phyloP scores from a whole-genome alignment of 2,888 invertebrate genomes.

The Aphelenchoides bicaudatus region DNA sequence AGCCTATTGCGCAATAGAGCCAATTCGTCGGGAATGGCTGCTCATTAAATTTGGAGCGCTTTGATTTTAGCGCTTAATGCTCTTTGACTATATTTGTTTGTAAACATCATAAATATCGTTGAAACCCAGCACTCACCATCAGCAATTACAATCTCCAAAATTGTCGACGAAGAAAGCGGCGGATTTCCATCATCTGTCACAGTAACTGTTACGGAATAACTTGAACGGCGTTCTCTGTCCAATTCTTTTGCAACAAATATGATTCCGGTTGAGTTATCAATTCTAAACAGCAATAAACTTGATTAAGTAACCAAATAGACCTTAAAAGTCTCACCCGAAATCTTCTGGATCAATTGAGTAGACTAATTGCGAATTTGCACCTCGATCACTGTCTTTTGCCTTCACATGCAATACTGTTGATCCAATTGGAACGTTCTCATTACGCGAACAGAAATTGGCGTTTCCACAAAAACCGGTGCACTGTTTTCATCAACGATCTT shows the following conservation, averaged over 20 bases:
- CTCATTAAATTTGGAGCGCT: too few species aligned
- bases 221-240: conserved; percentile 76
- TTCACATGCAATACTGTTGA: conserved; percentile 76
- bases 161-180: conserved; percentile 84
- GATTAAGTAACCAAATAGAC: not conserved
- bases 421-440: conserved; percentile 86
- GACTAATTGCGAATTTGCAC: conserved; percentile 75
- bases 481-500: conserved; percentile 68
- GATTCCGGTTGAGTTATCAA: conserved; percentile 87
- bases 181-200: conserved; percentile 89
- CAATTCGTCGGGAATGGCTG: too few species aligned
- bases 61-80: too few species aligned
- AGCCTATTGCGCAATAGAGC: too few species aligned
- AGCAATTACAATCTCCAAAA: conserved; percentile 86
- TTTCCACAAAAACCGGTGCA: conserved; percentile 48
- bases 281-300: conserved; percentile 68
- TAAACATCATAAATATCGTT: too few species aligned
- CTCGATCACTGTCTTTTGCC: conserved; percentile 85
- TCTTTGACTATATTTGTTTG: too few species aligned
- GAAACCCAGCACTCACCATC: conserved; percentile 70
- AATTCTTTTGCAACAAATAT: conserved; percentile 78
- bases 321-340: conserved; percentile 26
- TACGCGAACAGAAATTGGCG: conserved; percentile 61
- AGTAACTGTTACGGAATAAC: conserved; percentile 83
- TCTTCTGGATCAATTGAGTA: conserved; percentile 62